Evolutionary conservation across 2,888 invertebrate genomes (phyloP).

Genomic region (Nephrotoma flavescens): DNA sequence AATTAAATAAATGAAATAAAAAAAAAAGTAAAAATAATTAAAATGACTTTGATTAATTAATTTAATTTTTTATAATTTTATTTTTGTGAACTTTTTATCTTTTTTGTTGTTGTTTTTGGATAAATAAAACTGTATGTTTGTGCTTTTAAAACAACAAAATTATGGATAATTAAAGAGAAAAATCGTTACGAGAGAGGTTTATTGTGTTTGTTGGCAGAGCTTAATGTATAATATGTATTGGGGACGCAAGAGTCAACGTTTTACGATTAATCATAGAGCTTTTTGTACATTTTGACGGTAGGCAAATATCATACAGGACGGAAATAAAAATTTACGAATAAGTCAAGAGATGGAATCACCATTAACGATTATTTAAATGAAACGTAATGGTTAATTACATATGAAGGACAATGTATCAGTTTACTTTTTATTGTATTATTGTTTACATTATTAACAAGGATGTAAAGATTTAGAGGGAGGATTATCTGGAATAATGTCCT

Average conservation of each 20-base stretch:
- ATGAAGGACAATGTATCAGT: too few species aligned
- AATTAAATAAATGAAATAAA: not conserved
- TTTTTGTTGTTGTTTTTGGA: not conserved
- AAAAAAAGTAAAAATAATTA: not conserved
- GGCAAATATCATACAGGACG: too few species aligned
- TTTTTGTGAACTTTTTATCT: not conserved
- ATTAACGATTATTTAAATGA: too few species aligned
- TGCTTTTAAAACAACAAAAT: not conserved
- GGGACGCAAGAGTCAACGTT: not conserved
- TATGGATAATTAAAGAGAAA: not conserved
- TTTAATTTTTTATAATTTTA: not conserved
- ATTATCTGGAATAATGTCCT: too few species aligned
- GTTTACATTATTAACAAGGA: too few species aligned
- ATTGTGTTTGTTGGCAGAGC: not conserved
- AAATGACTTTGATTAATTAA: not conserved
- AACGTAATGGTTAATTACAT: too few species aligned
- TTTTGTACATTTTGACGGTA: not conserved
- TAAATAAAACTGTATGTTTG: not conserved
- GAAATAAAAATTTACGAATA: too few species aligned
- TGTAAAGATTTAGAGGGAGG: too few species aligned
- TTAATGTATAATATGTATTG: not conserved
- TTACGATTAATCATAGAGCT: not conserved
- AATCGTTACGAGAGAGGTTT: not conserved
- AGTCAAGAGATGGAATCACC: too few species aligned
- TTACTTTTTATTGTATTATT: too few species aligned